A percentile compares a stretch with the other conserved stretches of the same genome.
phyloP scores from a whole-genome alignment of 2,888 invertebrate species.

The Plagiodera versicolora region DNA sequence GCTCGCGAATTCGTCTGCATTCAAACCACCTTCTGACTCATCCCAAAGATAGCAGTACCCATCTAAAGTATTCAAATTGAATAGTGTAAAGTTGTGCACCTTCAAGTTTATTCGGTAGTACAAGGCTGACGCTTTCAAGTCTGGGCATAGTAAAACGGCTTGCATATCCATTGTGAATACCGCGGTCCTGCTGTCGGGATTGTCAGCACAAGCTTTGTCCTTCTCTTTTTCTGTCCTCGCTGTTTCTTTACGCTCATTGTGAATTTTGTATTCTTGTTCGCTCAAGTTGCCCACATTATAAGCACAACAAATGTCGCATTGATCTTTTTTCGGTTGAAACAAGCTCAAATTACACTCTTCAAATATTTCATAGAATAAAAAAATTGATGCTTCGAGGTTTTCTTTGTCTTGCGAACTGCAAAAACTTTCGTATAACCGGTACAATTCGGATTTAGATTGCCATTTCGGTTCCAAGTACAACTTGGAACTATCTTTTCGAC shows the following conservation, averaged over 20 bases:
- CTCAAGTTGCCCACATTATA: too few species aligned
- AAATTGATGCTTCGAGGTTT: not conserved
- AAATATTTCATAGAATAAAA: not conserved
- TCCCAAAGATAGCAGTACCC: not conserved
- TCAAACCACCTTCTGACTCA: conserved; percentile 1
- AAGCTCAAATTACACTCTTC: conserved; percentile 16
- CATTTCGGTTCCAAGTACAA: conserved; percentile 5
- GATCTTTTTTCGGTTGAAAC: conserved; percentile 20
- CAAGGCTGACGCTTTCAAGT: not conserved
- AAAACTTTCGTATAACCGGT: not conserved
- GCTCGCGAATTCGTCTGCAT: not conserved
- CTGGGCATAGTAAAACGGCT: conserved; percentile 6
- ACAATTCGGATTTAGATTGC: not conserved
- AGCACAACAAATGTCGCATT: conserved; percentile 25
- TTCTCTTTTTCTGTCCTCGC: not conserved
- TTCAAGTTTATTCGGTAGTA: conserved; percentile 6
- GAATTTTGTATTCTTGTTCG: too few species aligned
- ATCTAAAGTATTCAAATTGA: not conserved
- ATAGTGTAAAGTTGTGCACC: conserved; percentile 11
- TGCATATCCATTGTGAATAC: conserved; percentile 13
- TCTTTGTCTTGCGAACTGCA: not conserved
- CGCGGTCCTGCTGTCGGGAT: too few species aligned
- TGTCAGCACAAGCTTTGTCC: not conserved
- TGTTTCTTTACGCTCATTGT: too few species aligned
- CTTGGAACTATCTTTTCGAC: not conserved